Evolutionary conservation across 2,113 vertebrate genomes (phyloP), one percentile per base, ranked within the genome.

Genomic region (Rissa tridactyla): DNA sequence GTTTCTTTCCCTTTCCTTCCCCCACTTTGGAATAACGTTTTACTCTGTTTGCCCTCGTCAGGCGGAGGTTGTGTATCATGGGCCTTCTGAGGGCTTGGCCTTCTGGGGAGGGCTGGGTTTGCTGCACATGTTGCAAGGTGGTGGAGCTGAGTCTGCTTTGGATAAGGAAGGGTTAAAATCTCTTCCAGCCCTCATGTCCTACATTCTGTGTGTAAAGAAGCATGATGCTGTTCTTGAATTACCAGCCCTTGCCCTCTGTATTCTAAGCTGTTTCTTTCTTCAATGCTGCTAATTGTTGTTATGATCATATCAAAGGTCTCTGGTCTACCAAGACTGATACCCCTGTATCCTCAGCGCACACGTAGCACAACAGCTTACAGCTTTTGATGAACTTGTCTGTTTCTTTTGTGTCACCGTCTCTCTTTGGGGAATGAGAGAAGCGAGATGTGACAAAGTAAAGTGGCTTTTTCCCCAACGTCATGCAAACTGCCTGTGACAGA

Each of bases 21-120:
- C 14, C 0, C 2, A 0, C 19, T 49, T 42, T 38, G 34, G n/a
- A 77, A 60, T 68, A 86, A 71, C 5, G 25, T 16, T 57, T 64
- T 64, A 23, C 29, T 22, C n/a, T 27, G 4, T 52, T 61, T 77
- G 73, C 54, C 54, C 62, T n/a, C 12, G 16, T 18, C 32, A 42
- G n/a, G 22, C 25, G 11, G 66, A 49, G 25, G 8, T 14, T 62
- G 36, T 16, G 14, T 17, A 16, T 57, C 7, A 2, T 2, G 11
- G 36, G 20, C 30, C 54, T 18, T 36, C 20, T 32, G 69, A 42
- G 14, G 16, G 42, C 34, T 68, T 1, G 2, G 27, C 20, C 8
- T 46, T 40, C 88, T 72, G 25, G 12, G 17, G 21, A 12, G 16
- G 26, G 60, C 27, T 60, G 66, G 6, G 22, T 66, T 46, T 81